These are phyloP conservation scores for Spondyliosoma cantharus DNA, from an alignment of 2,797 vertebrate genomes.

Conservation along the genomic window DNA sequence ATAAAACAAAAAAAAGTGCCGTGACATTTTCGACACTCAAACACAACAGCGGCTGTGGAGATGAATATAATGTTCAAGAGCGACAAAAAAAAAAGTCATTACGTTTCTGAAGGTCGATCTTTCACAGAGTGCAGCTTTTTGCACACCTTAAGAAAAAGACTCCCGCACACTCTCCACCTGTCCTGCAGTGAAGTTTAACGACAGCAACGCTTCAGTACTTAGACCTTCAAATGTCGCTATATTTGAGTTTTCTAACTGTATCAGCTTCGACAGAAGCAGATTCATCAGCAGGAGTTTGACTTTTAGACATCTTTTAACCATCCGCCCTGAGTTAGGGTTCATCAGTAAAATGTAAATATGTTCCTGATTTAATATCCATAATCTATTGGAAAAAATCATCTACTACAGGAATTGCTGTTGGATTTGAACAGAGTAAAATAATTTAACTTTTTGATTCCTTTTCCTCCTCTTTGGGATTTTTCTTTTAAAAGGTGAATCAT, in stretches of 20 bases:
- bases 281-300: too few relatives aligned
- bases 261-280: too few relatives aligned
- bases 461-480: background rate
- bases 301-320: too few relatives aligned
- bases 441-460: slow-evolving; percentile 6
- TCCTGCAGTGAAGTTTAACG: background rate
- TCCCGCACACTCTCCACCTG: background rate
- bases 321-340: too few relatives aligned
- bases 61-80: slow-evolving; percentile 10
- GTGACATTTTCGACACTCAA: slow-evolving; percentile 51
- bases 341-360: too few relatives aligned
- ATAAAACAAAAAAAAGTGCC: slow-evolving; percentile 24
- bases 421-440: background rate
- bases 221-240: too few relatives aligned
- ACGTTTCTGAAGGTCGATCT: slow-evolving; percentile 13
- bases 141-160: too few relatives aligned
- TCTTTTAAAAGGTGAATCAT: background rate
- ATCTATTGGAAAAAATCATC: too few relatives aligned
- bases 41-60: slow-evolving; percentile 15
- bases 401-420: background rate
- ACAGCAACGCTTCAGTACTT: too few relatives aligned
- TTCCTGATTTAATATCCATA: too few relatives aligned
- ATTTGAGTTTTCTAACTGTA: too few relatives aligned
- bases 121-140: slow-evolving; percentile 1
- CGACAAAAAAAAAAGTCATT: slow-evolving; percentile 9